Conservation (phyloP, 1,140 invertebrate species). For the Zophobas morio region DNA sequence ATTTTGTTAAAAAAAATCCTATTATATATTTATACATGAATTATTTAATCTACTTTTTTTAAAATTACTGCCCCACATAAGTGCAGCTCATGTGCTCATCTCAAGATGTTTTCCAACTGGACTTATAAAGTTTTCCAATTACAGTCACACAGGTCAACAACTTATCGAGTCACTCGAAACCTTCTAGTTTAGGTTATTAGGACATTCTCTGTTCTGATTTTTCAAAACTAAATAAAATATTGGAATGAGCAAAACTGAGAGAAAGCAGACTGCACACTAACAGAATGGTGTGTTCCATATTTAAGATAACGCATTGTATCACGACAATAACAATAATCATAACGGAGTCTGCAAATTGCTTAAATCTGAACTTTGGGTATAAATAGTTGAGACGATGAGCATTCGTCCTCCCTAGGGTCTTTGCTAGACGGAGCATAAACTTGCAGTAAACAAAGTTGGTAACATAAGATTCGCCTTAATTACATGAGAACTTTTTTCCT, state of each 20-base stretch:
- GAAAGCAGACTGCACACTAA: neutral
- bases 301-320: neutral
- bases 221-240: too few species aligned
- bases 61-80: too few species aligned
- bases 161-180: neutral
- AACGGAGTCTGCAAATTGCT: conserved; percentile 10
- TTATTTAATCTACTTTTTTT: too few species aligned
- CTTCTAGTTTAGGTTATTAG: too few species aligned
- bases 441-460: neutral
- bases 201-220: too few species aligned
- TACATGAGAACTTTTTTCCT: neutral
- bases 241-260: neutral
- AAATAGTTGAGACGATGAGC: conserved; percentile 20
- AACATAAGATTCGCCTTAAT: neutral
- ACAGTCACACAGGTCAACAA: neutral
- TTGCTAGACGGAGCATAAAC: neutral
- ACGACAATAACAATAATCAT: conserved; percentile 23
- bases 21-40: too few species aligned
- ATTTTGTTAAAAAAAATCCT: too few species aligned
- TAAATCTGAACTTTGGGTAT: conserved; percentile 19
- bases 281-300: conserved; percentile 12
- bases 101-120: neutral
- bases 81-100: too few species aligned
- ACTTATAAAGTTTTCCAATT: conserved; percentile 14
- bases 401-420: neutral